These are phyloP conservation scores for Regulus satrapa DNA, from an alignment of 2,113 vertebrate species.

Conservation along the genomic window DNA sequence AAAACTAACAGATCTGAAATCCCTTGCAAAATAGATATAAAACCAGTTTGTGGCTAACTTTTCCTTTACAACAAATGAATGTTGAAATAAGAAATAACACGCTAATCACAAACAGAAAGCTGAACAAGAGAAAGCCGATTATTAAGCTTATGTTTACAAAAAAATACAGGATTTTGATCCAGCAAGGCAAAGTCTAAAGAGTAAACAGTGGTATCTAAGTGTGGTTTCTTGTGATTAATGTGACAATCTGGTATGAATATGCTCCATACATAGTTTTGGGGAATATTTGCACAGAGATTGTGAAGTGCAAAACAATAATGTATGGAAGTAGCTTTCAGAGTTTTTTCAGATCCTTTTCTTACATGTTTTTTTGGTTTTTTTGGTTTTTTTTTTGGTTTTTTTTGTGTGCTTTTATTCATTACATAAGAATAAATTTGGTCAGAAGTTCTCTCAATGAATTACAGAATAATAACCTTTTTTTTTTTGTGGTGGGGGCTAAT, in stretches of 20 bases:
- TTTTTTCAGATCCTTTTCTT: background rate
- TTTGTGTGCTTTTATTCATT: background rate
- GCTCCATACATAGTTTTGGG: background rate
- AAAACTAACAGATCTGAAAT: background rate
- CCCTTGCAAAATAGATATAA: background rate
- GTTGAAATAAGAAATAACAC: background rate
- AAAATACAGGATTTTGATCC: background rate
- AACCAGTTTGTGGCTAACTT: background rate
- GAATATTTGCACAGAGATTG: background rate
- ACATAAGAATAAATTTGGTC: background rate
- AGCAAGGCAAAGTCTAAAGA: background rate
- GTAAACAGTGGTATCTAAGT: background rate
- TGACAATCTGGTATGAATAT: background rate
- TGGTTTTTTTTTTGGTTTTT: too few relatives aligned
- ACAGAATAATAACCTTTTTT: background rate
- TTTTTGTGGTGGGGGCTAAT: background rate
- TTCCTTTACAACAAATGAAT: background rate
- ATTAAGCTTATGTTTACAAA: background rate
- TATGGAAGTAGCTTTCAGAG: background rate
- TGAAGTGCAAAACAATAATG: background rate
- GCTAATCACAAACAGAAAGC: background rate
- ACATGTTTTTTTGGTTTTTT: background rate
- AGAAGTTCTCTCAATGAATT: background rate
- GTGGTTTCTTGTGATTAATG: background rate
- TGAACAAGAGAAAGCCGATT: background rate